phyloP scores from a whole-genome alignment of 2,797 vertebrate species.

The Gouania willdenowi region DNA sequence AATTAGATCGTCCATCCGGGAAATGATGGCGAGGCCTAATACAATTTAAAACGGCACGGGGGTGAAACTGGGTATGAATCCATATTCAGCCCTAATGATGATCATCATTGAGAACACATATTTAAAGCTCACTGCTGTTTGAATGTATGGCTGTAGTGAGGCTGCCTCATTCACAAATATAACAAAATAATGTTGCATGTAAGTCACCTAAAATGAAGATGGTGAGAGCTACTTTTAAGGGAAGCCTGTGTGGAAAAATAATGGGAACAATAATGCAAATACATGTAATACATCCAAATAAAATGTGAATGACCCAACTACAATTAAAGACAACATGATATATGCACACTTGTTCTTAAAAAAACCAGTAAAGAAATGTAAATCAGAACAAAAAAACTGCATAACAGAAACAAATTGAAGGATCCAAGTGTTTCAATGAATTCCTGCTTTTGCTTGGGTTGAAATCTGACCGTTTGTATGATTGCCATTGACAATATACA shows the following conservation, averaged over 20 bases:
- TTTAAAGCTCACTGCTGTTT: conserved; percentile 55
- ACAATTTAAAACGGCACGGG: conserved; percentile 63
- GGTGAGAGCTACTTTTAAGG: conserved; percentile 23
- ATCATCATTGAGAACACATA: conserved; percentile 65
- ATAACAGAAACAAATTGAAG: too few species aligned
- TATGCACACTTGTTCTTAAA: too few species aligned
- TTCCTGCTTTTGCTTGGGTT: too few species aligned
- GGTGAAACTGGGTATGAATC: conserved; percentile 58
- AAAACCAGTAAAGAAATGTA: too few species aligned
- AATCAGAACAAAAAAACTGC: too few species aligned
- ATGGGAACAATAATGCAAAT: neutral
- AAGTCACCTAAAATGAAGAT: conserved; percentile 49
- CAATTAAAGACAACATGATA: too few species aligned
- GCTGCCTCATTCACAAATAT: conserved; percentile 45
- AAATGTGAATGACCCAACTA: neutral
- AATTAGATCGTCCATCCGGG: conserved; percentile 65
- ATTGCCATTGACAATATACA: too few species aligned
- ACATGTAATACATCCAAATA: neutral
- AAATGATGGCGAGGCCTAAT: conserved; percentile 60
- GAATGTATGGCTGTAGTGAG: conserved; percentile 56
- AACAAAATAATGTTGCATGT: too few species aligned
- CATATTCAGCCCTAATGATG: conserved; percentile 60
- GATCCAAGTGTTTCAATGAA: too few species aligned
- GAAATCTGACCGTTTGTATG: too few species aligned
- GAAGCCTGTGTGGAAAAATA: conserved; percentile 5